These are phyloP conservation scores for Rhagonycha fulva DNA, from an alignment of 2,888 invertebrate species.

Conservation along the genomic window DNA sequence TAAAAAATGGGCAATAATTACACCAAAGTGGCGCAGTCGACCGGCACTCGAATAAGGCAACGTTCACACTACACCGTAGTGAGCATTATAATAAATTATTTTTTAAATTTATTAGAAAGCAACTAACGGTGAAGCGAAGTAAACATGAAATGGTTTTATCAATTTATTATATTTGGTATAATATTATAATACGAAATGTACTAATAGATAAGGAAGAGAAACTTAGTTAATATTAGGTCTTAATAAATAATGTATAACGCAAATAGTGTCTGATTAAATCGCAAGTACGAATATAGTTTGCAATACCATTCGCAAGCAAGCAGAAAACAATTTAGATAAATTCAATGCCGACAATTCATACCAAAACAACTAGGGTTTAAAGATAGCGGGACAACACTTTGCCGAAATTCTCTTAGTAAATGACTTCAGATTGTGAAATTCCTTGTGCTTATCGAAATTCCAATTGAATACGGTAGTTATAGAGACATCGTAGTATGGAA, in stretches of 20 bases:
- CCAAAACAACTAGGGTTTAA: constrained; percentile 39
- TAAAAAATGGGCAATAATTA: neutral
- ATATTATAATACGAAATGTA: neutral
- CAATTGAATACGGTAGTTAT: constrained; percentile 52
- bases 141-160: neutral
- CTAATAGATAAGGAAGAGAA: constrained; percentile 3
- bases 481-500: constrained; percentile 51
- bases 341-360: constrained; percentile 48
- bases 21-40: neutral
- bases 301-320: constrained; percentile 35
- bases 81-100: neutral
- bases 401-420: constrained; percentile 30
- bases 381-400: constrained; percentile 39
- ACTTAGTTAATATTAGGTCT: constrained; percentile 1
- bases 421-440: constrained; percentile 47
- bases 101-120: neutral
- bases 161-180: neutral
- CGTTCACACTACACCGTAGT: neutral
- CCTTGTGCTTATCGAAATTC: constrained; percentile 51
- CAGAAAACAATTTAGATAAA: constrained; percentile 49
- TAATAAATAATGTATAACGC: constrained; percentile 3
- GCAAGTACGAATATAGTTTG: constrained; percentile 23
- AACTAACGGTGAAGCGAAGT: neutral
- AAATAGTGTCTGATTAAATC: constrained; percentile 24
- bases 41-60: neutral